phyloP scores from a whole-genome alignment of 2,797 vertebrate species.

The Trematomus bernacchii region DNA sequence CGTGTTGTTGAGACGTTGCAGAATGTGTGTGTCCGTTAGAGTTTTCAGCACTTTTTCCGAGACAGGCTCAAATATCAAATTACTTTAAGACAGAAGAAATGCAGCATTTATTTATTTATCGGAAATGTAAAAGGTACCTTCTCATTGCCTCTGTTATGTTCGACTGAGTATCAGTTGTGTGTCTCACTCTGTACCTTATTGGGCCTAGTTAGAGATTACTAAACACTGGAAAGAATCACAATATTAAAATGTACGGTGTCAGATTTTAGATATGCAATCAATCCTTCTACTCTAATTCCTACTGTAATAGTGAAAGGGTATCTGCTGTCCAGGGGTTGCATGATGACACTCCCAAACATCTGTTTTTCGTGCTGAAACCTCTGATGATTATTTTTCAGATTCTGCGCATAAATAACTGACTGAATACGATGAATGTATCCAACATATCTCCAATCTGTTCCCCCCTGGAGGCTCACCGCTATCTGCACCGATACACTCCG shows the following conservation, averaged over 20 bases:
- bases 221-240: constrained; percentile 60
- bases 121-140: constrained; percentile 14
- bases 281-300: constrained; percentile 19
- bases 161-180: constrained; percentile 15
- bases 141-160: neutral
- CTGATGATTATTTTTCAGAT: constrained; percentile 31
- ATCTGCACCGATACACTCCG: constrained; percentile 40
- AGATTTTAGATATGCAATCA: constrained; percentile 69
- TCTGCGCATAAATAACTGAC: constrained; percentile 40
- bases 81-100: neutral
- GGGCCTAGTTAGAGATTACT: constrained; percentile 53
- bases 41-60: constrained; percentile 57
- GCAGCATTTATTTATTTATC: constrained; percentile 22
- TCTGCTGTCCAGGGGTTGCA: constrained; percentile 46
- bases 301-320: constrained; percentile 5
- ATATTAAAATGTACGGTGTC: constrained; percentile 25
- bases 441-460: constrained; percentile 45
- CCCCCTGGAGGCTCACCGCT: constrained; percentile 20
- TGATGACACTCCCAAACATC: constrained; percentile 22
- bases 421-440: constrained; percentile 78
- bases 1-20: constrained; percentile 25
- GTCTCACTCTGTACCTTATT: constrained; percentile 66
- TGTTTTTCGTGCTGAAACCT: constrained; percentile 37
- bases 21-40: constrained; percentile 24
- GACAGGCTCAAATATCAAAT: constrained; percentile 1